Evolutionary conservation across 53 echinoderm and acorn worm species (phyloP), one percentile per base, ranked within the genome.

Genomic region (Antedon mediterranea): DNA sequence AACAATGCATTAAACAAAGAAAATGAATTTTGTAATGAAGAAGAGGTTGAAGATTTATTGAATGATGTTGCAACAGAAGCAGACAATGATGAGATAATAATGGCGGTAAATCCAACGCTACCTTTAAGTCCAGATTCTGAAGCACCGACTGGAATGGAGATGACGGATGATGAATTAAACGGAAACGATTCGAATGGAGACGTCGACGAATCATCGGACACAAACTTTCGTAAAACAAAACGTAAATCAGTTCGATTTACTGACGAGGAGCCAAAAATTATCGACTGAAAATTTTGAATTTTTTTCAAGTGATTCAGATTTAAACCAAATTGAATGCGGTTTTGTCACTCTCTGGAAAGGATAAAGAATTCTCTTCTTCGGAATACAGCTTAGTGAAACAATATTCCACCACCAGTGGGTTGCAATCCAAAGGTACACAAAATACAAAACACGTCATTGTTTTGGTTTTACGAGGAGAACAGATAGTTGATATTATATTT

Each of bases 171-270:
- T 41, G 41, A 41, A 15, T 2, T 26, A 15, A 57, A 57, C 23
- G 23, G 57, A 15, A 23, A 57, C 57, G 57, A 57, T 57, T 13
- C 2, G 23, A 13, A 57, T 2, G 57, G 15, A 2, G 1, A 15
- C 9, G 23, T 23, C 57, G 57, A 57, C 7, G 57, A 57, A 18
- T 57, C 57, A 11, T 15, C 57, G 57, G 57, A 57, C 3, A 23
- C 9, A 18, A 57, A 11, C 57, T 57, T 26, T 3, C 7, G 57
- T 11, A 57, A 57, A 57, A 2, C 71, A 34, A 43, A 78, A 71
- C 78, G 74, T 30, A 84, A 84, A 74, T 74, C 84, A 28, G 84
- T 84, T 1, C 31, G 84, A 18, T 84, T 84, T n/a, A 79, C 84
- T 7, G 84, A 79, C 28, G 84, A 79, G 29, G 43, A 57, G 23